Percentiles rank a stretch among this genome's conserved stretches.
Evolutionary conservation across 1,140 invertebrate genomes (phyloP).

Genomic region (Phymastichus coffea): DNA sequence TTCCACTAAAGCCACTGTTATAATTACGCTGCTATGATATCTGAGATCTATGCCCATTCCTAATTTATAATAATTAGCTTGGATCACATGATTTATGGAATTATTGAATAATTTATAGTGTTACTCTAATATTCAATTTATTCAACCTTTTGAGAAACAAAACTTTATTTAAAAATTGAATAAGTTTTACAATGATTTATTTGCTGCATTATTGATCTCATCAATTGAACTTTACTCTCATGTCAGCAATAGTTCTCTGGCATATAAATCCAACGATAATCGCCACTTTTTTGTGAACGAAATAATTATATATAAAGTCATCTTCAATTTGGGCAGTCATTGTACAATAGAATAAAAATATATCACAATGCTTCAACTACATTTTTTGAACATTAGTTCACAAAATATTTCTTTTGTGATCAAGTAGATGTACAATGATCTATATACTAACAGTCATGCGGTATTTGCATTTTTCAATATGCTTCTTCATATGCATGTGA

Average conservation of each 20-base stretch:
- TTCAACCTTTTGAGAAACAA: neutral
- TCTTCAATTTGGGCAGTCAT: constrained; percentile 12
- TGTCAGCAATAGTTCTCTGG: too few species aligned
- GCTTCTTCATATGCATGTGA: too few species aligned
- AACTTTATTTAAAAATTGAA: constrained; percentile 7
- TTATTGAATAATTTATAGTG: neutral
- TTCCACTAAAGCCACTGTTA: too few species aligned
- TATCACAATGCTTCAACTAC: too few species aligned
- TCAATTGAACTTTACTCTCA: too few species aligned
- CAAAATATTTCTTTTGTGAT: too few species aligned
- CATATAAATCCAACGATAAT: constrained; percentile 23
- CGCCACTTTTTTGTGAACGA: constrained; percentile 28
- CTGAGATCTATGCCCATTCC: neutral
- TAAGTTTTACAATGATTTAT: neutral
- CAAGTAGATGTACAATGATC: too few species aligned
- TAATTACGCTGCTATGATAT: too few species aligned
- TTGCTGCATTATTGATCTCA: too few species aligned
- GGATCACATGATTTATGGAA: neutral
- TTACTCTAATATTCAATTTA: neutral
- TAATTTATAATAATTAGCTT: neutral
- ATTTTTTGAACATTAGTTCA: too few species aligned
- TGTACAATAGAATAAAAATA: too few species aligned
- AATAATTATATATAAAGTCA: constrained; percentile 28
- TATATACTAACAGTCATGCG: constrained; percentile 21
- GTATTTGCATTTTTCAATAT: too few species aligned